Evolutionary conservation across 2,113 vertebrate genomes (phyloP).

Genomic region (Anolis sagrei): DNA sequence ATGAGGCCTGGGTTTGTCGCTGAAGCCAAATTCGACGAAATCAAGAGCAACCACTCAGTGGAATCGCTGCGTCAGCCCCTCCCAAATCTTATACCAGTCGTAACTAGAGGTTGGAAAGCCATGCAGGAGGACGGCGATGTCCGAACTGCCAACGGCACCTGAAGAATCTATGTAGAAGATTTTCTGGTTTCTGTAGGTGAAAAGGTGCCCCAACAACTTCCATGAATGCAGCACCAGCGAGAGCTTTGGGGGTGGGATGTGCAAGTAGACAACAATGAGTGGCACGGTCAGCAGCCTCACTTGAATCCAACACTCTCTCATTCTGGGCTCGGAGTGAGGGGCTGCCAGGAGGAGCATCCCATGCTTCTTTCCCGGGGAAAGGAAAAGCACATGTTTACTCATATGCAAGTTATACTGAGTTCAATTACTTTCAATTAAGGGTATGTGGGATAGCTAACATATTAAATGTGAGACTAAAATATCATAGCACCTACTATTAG

Average conservation of each 20-base stretch:
- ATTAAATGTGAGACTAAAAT: background rate
- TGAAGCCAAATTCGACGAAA: constrained; percentile 96
- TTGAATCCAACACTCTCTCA: constrained; percentile 95
- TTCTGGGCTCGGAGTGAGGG: no score
- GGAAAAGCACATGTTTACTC: no score
- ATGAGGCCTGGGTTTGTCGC: constrained; percentile 93
- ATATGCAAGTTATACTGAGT: background rate
- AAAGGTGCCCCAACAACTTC: constrained; percentile 82
- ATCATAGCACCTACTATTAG: background rate
- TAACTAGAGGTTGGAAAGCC: constrained; percentile 96
- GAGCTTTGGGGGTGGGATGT: constrained; percentile 88
- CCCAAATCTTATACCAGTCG: constrained; percentile 98
- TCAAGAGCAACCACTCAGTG: constrained; percentile 91
- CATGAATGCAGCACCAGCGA: constrained; percentile 87
- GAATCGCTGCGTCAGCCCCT: constrained; percentile 89
- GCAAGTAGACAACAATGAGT: constrained; percentile 89
- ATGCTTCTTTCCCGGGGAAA: no score
- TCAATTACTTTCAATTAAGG: background rate
- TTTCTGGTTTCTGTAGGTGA: constrained; percentile 83
- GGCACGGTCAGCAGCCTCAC: constrained; percentile 86
- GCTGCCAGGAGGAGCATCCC: no score
- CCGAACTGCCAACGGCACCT: constrained; percentile 88
- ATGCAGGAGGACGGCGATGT: constrained; percentile 88
- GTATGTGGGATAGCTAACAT: background rate
- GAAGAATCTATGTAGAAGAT: constrained; percentile 81